Evolutionary conservation across 1,140 invertebrate species (phyloP), one percentile per base, ranked within the genome.

Genomic region (Oedothorax gibbosus): DNA sequence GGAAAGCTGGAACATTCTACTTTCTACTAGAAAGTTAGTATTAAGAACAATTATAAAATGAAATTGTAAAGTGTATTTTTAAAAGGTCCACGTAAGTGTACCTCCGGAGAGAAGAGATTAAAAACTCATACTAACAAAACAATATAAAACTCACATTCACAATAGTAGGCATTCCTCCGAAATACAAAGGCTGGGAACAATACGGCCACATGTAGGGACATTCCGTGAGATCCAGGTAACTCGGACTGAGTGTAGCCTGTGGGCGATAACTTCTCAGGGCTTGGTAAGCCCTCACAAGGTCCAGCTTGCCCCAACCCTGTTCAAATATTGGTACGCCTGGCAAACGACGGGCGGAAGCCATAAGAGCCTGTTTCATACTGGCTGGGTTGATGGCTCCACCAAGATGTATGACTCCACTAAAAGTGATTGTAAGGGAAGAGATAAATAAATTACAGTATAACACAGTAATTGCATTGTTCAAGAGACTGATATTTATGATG

Each of bases 191-290:
- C 90, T 99, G 98, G 15, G 96, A 97, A 89, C 97, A 99, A 88
- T 98, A 99, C 0, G 98, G 97, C 97, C 97, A 98, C 96, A 98
- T 98, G 89, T 98, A 98, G 85, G 96, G 96, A 89, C 96, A 98
- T 89, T 98, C 97, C 0, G 95, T 96, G 35, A 98, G 91, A 90
- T 99, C 97, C 85, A 99, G 93, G 89, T 98, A 98, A 86, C 94
- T 94, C 6, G 92, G 93, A 89, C 91, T 92, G 15, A 93, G 89
- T 69, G 90, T 94, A 51, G 94, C 95, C 90, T 97, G 96, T 12
- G 96, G 96, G 87, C 93, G 93, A 90, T 97, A 97, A 80, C 93
- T 94, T 35, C 93, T 92, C 0, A 97, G 90, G 18, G 95, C 92
- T 90, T 96, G 94, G 90, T 95, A 96, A 20, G 96, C 96, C 87